These are phyloP conservation scores for Sporophila hypoxantha DNA, from an alignment of 2,113 vertebrate genomes.

Conservation along the genomic window DNA sequence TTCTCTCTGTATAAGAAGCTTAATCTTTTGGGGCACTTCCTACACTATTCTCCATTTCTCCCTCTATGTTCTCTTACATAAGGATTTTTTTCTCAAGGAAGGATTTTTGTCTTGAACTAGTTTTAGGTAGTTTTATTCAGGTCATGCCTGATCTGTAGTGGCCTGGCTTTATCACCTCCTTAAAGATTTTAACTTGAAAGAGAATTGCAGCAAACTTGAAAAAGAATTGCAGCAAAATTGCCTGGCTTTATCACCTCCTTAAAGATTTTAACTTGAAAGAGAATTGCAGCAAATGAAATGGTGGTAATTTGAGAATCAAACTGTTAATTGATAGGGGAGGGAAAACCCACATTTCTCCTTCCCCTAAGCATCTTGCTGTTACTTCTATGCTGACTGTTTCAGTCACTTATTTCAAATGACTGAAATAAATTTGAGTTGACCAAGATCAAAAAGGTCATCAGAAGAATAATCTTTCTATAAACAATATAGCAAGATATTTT, in stretches of 20 bases:
- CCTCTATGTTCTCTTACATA: neutral
- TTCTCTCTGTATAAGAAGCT: neutral
- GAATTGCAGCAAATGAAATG: neutral
- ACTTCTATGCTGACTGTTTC: neutral
- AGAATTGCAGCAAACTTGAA: too few species aligned
- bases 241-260: neutral
- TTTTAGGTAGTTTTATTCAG: neutral
- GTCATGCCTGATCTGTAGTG: neutral
- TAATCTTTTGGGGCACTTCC: neutral
- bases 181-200: neutral
- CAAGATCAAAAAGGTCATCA: neutral
- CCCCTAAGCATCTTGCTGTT: neutral
- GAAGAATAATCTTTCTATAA: neutral
- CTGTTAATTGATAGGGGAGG: neutral
- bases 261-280: neutral
- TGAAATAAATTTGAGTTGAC: neutral
- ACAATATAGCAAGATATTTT: neutral
- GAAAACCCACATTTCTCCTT: neutral
- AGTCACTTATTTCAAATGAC: too few species aligned
- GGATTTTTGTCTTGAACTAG: neutral
- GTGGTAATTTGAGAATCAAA: neutral
- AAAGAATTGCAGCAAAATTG: too few species aligned
- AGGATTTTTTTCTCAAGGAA: neutral
- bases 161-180: neutral
- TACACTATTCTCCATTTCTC: neutral